These are phyloP conservation scores for Onychomys arenicola DNA, from an alignment of 2,797 vertebrate species.

Conservation along the genomic window DNA sequence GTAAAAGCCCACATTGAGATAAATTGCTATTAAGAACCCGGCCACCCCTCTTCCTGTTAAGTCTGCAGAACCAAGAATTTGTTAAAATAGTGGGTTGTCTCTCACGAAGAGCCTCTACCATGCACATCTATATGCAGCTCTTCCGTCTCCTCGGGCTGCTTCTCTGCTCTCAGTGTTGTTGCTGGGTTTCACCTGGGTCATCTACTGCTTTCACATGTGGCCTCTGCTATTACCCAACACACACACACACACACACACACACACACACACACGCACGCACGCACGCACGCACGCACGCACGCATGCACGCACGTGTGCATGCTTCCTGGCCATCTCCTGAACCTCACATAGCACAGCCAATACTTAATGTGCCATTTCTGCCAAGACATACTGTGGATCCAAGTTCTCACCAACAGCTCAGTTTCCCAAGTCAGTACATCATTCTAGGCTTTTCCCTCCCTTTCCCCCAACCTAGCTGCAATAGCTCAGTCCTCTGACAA, in stretches of 20 bases:
- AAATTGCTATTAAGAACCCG: constrained; percentile 79
- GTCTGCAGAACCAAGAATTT: constrained; percentile 67
- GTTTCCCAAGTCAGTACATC: neutral
- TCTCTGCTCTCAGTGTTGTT: neutral
- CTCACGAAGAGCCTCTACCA: neutral
- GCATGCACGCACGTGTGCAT: neutral
- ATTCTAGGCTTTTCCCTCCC: neutral
- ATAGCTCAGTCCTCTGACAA: neutral
- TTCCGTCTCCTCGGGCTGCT: neutral
- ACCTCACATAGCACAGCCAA: neutral
- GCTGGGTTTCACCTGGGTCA: neutral
- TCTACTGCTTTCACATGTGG: neutral
- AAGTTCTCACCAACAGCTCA: neutral
- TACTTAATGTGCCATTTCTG: neutral
- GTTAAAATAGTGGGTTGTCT: constrained; percentile 21
- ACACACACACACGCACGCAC: neutral
- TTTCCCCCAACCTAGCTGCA: neutral
- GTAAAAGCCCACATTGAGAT: constrained; percentile 83
- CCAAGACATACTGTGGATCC: rapidly evolving
- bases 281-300: neutral
- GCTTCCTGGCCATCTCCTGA: neutral
- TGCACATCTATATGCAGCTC: neutral
- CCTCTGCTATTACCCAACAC: neutral
- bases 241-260: neutral
- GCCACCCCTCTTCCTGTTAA: constrained; percentile 38